These are phyloP conservation scores for Uropetala carovei DNA, from an alignment of 2,888 invertebrate species.

Conservation along the genomic window DNA sequence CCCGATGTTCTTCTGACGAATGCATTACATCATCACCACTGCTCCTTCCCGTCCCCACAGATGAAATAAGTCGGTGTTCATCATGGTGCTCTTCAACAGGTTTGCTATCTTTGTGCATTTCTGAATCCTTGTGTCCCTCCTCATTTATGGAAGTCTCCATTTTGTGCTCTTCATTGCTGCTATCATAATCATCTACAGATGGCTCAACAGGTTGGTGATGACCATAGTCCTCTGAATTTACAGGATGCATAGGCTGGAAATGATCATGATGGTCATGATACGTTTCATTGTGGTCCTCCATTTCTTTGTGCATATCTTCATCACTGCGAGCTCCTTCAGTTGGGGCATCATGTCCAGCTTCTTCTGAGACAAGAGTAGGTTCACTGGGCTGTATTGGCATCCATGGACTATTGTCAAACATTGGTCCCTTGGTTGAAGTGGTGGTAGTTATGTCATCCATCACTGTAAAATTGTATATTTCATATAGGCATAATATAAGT, in stretches of 20 bases:
- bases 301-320: background rate
- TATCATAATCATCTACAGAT: background rate
- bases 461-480: conserved; percentile 5
- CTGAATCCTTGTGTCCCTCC: background rate
- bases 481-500: background rate
- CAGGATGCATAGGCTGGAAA: background rate
- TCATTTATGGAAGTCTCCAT: background rate
- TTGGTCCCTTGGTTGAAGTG: conserved; percentile 14
- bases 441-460: background rate
- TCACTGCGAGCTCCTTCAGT: background rate
- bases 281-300: background rate
- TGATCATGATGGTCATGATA: background rate
- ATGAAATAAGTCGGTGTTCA: conserved; percentile 20
- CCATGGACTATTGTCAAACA: conserved; percentile 26
- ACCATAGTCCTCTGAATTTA: background rate
- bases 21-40: background rate
- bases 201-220: background rate
- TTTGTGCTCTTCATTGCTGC: background rate
- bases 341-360: background rate
- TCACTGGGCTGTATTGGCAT: conserved; percentile 46
- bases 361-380: background rate
- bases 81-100: background rate
- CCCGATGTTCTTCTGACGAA: background rate
- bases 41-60: conserved; percentile 36
- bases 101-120: background rate